Percentiles rank a stretch among this genome's conserved stretches.
phyloP scores from a whole-genome alignment of 1,140 invertebrate genomes.

The Palaemon carinicauda region DNA sequence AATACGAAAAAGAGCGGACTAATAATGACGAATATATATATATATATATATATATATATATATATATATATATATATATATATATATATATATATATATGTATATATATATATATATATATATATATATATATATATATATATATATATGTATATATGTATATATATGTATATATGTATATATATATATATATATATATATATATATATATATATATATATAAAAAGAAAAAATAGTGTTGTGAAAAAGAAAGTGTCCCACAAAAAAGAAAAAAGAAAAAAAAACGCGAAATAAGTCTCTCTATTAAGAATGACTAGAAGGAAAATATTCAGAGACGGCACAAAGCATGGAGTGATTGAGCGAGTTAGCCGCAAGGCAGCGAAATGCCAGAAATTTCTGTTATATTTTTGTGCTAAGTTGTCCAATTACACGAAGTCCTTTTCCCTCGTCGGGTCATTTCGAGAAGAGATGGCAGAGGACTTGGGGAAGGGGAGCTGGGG shows the following conservation, averaged over 20 bases:
- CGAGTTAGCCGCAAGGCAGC: too few relatives aligned
- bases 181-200: neutral
- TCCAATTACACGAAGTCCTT: too few relatives aligned
- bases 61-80: neutral
- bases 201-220: slow-evolving; percentile 7
- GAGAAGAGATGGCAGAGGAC: too few relatives aligned
- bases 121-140: neutral
- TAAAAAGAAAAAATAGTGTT: too few relatives aligned
- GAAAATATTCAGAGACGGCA: too few relatives aligned
- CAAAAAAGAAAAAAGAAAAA: neutral
- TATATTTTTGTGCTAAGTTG: too few relatives aligned
- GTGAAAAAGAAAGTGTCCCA: neutral
- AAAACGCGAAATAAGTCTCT: neutral
- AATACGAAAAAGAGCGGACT: too few relatives aligned
- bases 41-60: neutral
- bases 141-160: neutral
- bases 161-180: neutral
- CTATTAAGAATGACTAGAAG: too few relatives aligned
- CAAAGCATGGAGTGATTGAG: too few relatives aligned
- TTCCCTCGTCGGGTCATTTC: too few relatives aligned
- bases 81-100: neutral
- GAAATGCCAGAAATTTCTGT: too few relatives aligned
- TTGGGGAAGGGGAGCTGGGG: too few relatives aligned
- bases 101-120: neutral
- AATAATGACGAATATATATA: neutral